Evolutionary conservation across 1,140 invertebrate species (phyloP).

Genomic region (Popillia japonica): DNA sequence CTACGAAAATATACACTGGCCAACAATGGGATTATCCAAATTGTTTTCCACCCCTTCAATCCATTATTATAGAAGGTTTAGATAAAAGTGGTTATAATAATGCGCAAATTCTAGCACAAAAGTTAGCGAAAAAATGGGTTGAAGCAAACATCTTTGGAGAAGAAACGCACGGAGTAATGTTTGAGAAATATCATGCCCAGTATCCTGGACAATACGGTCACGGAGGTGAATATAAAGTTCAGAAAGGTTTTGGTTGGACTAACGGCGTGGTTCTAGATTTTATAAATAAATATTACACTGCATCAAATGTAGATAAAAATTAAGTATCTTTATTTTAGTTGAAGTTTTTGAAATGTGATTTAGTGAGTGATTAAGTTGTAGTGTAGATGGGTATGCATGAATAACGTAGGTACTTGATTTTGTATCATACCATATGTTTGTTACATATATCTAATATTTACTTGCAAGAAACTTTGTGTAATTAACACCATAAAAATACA

Average conservation of each 20-base stretch:
- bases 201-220: slow-evolving; percentile 76
- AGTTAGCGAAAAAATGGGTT: slow-evolving; percentile 78
- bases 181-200: slow-evolving; percentile 87
- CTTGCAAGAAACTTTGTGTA: background rate
- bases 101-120: slow-evolving; percentile 69
- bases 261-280: slow-evolving; percentile 74
- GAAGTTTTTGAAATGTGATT: background rate
- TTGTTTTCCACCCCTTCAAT: slow-evolving; percentile 85
- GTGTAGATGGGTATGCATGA: background rate
- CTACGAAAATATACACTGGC: slow-evolving; percentile 72
- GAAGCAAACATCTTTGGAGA: slow-evolving; percentile 74
- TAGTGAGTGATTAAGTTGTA: background rate
- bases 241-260: slow-evolving; percentile 93
- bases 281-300: slow-evolving; percentile 41
- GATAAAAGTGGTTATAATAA: slow-evolving; percentile 66
- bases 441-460: background rate
- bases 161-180: slow-evolving; percentile 70
- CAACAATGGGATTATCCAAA: slow-evolving; percentile 94
- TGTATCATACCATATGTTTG: background rate
- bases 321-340: too few species aligned
- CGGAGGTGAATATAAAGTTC: slow-evolving; percentile 90
- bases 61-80: slow-evolving; percentile 77
- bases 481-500: too few species aligned
- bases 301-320: background rate
- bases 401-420: background rate